Conservation (phyloP, 2,888 invertebrate genomes). For the Catocala fraxini region DNA sequence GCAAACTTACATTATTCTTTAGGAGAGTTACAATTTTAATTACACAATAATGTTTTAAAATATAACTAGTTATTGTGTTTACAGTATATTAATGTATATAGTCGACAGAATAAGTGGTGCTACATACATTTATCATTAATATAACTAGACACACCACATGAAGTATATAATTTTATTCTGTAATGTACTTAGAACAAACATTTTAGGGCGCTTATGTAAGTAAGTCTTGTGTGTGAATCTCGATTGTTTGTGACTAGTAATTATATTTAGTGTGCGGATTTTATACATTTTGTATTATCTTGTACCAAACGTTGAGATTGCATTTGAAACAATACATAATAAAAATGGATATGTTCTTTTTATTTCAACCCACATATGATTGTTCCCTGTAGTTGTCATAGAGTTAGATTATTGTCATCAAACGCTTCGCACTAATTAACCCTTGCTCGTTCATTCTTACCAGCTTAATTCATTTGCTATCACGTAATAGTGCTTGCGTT, state of each 20-base stretch:
- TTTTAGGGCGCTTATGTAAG: slow-evolving; percentile 50
- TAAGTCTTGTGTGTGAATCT: slow-evolving; percentile 74
- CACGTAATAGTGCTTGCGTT: slow-evolving; percentile 10
- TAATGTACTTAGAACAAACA: slow-evolving; percentile 53
- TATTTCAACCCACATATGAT: slow-evolving; percentile 49
- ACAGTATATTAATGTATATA: slow-evolving; percentile 36
- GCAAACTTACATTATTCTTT: slow-evolving; percentile 52
- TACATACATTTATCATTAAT: slow-evolving; percentile 44
- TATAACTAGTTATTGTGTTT: slow-evolving; percentile 24
- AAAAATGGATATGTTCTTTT: slow-evolving; percentile 65
- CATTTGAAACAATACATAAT: slow-evolving; percentile 82
- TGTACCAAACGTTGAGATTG: slow-evolving; percentile 86
- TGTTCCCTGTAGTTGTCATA: slow-evolving; percentile 14
- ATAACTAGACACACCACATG: slow-evolving; percentile 38
- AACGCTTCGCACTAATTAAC: slow-evolving; percentile 30
- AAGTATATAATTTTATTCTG: slow-evolving; percentile 36
- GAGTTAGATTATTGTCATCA: slow-evolving; percentile 14
- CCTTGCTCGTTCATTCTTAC: slow-evolving; percentile 24
- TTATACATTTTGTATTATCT: slow-evolving; percentile 85
- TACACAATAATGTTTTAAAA: slow-evolving; percentile 26
- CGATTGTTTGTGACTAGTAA: slow-evolving; percentile 66
- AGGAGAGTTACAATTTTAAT: slow-evolving; percentile 22
- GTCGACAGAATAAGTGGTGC: slow-evolving; percentile 51
- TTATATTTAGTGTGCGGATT: slow-evolving; percentile 74
- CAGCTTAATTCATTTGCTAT: neutral